These are phyloP conservation scores for Limulus polyphemus DNA, from an alignment of 2,888 invertebrate genomes.

Conservation along the genomic window DNA sequence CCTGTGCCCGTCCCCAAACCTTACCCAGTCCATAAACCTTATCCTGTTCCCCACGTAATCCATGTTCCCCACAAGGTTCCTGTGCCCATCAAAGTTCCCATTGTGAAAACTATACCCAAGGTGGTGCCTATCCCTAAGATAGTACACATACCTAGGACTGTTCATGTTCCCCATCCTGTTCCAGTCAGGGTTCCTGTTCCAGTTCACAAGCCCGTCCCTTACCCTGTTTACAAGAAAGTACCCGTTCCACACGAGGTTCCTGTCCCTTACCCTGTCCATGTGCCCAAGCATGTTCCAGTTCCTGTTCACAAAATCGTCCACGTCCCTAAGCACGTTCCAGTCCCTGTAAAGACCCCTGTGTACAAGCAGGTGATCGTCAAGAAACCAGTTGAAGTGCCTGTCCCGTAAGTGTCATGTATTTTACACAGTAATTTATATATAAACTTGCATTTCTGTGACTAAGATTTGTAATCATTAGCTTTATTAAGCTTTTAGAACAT, in stretches of 20 bases:
- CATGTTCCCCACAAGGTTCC: conserved; percentile 28
- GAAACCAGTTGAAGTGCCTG: conserved; percentile 29
- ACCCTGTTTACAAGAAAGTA: conserved; percentile 28
- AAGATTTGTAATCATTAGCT: too few relatives aligned
- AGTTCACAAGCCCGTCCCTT: conserved; percentile 27
- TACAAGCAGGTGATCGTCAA: conserved; percentile 29
- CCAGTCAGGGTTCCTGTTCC: conserved; percentile 28
- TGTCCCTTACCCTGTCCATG: conserved; percentile 21
- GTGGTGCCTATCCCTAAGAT: conserved; percentile 28
- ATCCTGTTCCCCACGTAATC: conserved; percentile 27
- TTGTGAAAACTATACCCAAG: conserved; percentile 28
- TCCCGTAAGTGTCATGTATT: conserved; percentile 24
- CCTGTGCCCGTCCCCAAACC: conserved; percentile 27
- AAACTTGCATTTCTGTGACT: too few relatives aligned
- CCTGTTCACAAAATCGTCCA: conserved; percentile 28
- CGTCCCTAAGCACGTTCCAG: conserved; percentile 27
- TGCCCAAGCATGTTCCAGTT: conserved; percentile 26
- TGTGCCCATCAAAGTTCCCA: conserved; percentile 28
- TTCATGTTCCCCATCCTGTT: conserved; percentile 26
- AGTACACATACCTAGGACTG: conserved; percentile 28
- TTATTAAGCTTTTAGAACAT: too few relatives aligned
- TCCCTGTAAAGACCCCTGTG: conserved; percentile 28
- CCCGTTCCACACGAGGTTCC: conserved; percentile 6
- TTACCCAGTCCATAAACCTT: conserved; percentile 27
- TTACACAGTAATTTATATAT: too few relatives aligned